These are phyloP conservation scores for Pelvicachromis taeniatus DNA, from an alignment of 2,113 vertebrate species.

Conservation along the genomic window DNA sequence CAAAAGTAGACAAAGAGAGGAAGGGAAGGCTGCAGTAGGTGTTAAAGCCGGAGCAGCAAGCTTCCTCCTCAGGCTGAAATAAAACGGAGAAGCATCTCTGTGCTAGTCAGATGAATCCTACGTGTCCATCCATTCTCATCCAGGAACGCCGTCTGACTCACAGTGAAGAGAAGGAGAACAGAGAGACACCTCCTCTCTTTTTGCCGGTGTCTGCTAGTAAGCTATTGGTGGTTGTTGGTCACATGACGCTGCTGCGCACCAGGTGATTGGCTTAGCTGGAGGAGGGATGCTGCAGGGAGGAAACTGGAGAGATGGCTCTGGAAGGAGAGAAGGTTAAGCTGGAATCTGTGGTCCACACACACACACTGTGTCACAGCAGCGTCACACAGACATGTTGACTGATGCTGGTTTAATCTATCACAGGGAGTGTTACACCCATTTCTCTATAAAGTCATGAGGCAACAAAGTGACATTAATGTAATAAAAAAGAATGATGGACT, in stretches of 20 bases:
- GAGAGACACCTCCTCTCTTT: conserved; percentile 75
- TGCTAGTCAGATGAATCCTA: background rate
- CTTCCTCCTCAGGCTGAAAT: background rate
- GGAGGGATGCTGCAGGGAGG: conserved; percentile 46
- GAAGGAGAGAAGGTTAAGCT: conserved; percentile 22
- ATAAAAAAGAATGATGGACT: background rate
- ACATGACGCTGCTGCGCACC: conserved; percentile 63
- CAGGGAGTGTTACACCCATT: background rate
- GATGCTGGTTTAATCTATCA: background rate
- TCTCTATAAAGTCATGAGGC: background rate
- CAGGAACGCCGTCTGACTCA: conserved; percentile 22
- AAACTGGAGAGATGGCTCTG: conserved; percentile 36
- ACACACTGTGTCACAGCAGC: background rate
- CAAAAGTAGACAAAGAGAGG: background rate
- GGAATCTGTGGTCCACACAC: background rate
- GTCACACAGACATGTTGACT: background rate
- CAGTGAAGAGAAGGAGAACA: background rate
- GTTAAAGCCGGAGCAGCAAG: background rate
- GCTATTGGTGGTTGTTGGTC: conserved; percentile 59
- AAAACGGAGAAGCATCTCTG: background rate
- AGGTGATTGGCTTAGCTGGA: conserved; percentile 73
- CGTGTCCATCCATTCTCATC: background rate
- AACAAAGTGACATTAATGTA: no score
- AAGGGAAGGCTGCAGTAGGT: background rate
- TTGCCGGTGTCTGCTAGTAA: conserved; percentile 69